Base-by-base conservation (phyloP, 2,888 invertebrate genomes). In the Apocheima hispidaria region DNA sequence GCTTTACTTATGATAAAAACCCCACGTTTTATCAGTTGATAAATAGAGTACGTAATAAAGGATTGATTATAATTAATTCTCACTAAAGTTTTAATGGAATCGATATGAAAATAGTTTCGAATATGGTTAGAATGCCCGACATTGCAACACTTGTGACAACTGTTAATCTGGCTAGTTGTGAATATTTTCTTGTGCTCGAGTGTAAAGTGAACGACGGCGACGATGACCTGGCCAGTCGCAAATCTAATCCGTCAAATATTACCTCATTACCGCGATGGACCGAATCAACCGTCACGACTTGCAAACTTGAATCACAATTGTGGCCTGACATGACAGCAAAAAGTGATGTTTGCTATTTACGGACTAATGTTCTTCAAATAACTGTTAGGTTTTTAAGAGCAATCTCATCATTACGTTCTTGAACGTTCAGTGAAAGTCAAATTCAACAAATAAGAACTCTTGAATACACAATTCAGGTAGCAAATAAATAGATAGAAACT, bases 241-340 rank as follows among this genome's bases (percentile, higher is more conserved):
- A 68, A 54, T 38, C 46, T 49, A 44, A 62, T 41, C 49, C 50
- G 52, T 43, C 48, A 48, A 46, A 36, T 26, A 58, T 51, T 66
- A 64, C 33, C 63, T 38, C 46, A 40, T 63, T 53, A 61, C 14
- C 30, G 50, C 41, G 35, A 56, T 56, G 21, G 38, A 41, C 46
- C 50, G 66, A 73, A 70, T 59, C 57, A 62, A 41, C 60, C 54
- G 56, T 70, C 69, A 74, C 72, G 74, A 73, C 55, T 63, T 60
- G 44, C 56, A 26, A 48, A 57, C 46, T 61, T 57, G 48, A 62
- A 41, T 41, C 56, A 61, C 52, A 55, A 56, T 62, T 52, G 46
- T 57, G 41, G 56, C 28, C 20, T 33, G 56, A 51, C 55, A 26
- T 36, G 44, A 53, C 18, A 23, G 52, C 56, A 62, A 57, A 61